Base-by-base conservation (phyloP, 2,797 vertebrate species). In the Peromyscus eremicus region DNA sequence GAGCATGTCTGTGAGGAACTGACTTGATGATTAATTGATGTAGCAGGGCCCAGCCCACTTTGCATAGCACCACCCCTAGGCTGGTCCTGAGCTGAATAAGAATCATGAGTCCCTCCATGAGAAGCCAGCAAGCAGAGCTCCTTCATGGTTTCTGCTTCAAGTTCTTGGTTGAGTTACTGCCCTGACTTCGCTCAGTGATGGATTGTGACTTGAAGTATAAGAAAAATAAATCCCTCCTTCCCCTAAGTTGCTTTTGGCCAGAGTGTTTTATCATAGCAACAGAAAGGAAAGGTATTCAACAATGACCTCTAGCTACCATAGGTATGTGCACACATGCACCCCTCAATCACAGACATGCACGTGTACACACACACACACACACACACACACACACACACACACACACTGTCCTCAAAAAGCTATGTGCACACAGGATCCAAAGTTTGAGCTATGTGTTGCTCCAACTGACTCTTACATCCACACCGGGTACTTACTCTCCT, bases 381-480 rank as follows among this genome's bases (percentile, higher is more conserved):
- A 11, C n/a, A 68, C 32, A 34, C 60, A 27, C 60, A 25, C 23
- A 27, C 6, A 60, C 10, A 23, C 79, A 62, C 25, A n/a, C 32
- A 34, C 32, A n/a, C n/a, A n/a, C n/a, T n/a, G n/a, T 17, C 66
- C 62, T 84, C 17, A 3, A 21, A 73, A 43, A 49, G 79, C 60
- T 66, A 49, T 40, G 10, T 0, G 0, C 21, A 46, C 10, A 0
- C 7, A 52, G 55, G 57, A n/a, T 62, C 40, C 70, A 14, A 43
- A 43, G 12, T 1, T 68, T 68, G 66, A 68, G 19, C 91, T 19
- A 23, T 29, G 21, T 13, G 37, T 14, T 71, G 10, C 21, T 66
- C 32, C 23, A 68, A 27, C 77, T 60, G 2, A 10, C 40, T 34
- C 64, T 62, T 6, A 1, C 16, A 0, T 52, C 43, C 0, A 5